phyloP scores from a whole-genome alignment of 1,140 invertebrate genomes.

The Cephus cinctus region DNA sequence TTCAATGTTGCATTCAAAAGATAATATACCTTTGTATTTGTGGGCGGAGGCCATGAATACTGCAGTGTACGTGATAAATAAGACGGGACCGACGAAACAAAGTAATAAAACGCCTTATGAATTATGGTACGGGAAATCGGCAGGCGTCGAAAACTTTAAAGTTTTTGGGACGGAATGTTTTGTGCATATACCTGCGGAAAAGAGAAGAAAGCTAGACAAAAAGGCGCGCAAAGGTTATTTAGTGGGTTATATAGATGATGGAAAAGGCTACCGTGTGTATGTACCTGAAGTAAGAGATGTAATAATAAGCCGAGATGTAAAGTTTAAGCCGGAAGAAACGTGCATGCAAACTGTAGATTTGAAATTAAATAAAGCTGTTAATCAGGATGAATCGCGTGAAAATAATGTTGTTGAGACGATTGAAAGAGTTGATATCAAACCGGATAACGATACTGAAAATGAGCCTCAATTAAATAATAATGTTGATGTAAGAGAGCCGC shows the following conservation, averaged over 20 bases:
- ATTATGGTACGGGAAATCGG: constrained; percentile 25
- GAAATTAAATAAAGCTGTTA: neutral
- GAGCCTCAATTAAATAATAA: neutral
- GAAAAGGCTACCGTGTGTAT: constrained; percentile 14
- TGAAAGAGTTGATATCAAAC: neutral
- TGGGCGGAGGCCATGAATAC: constrained; percentile 42
- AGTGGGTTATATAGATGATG: constrained; percentile 12
- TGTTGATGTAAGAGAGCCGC: neutral
- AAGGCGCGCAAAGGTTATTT: constrained; percentile 9
- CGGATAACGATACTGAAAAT: neutral
- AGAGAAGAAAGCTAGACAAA: constrained; percentile 13
- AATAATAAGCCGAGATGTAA: constrained; percentile 9
- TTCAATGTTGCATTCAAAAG: constrained; percentile 21
- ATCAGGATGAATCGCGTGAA: neutral
- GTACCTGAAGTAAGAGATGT: neutral
- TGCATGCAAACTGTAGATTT: neutral
- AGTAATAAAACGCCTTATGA: constrained; percentile 34
- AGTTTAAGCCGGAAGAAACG: constrained; percentile 5
- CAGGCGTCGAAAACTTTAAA: neutral
- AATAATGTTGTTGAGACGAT: neutral
- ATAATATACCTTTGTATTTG: neutral
- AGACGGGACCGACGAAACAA: constrained; percentile 28
- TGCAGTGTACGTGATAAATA: constrained; percentile 39
- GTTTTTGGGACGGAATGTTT: constrained; percentile 9
- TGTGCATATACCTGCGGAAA: constrained; percentile 6